phyloP scores from a whole-genome alignment of 2,888 invertebrate species.

The Xanthia icteritia region DNA sequence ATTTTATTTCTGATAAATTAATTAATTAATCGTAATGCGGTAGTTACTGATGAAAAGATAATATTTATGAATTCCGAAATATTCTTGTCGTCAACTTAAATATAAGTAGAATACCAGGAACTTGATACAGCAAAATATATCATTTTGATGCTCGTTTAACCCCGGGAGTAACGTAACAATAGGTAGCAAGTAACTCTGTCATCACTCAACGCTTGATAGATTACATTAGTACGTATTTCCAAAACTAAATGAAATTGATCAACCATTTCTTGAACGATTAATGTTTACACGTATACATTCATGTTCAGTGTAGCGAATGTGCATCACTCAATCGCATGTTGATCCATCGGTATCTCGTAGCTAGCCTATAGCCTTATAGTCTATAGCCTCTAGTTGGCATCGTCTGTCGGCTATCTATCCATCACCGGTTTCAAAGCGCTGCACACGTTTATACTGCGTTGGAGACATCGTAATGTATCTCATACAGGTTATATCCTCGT shows the following conservation, averaged over 20 bases:
- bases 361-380: slow-evolving; percentile 15
- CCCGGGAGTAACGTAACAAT: neutral
- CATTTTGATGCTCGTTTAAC: neutral
- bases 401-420: slow-evolving; percentile 37
- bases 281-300: slow-evolving; percentile 1
- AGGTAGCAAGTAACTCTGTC: neutral
- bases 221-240: neutral
- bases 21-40: neutral
- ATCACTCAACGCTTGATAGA: neutral
- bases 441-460: slow-evolving; percentile 36
- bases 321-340: slow-evolving; percentile 36
- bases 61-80: neutral
- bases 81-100: neutral
- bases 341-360: slow-evolving; percentile 44
- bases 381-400: neutral
- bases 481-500: slow-evolving; percentile 20
- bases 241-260: slow-evolving; percentile 1
- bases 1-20: too few species aligned
- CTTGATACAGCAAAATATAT: neutral
- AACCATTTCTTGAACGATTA: neutral
- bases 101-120: neutral
- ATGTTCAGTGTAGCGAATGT: slow-evolving; percentile 19
- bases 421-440: slow-evolving; percentile 46
- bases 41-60: neutral
- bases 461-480: slow-evolving; percentile 33